phyloP scores from a whole-genome alignment of 2,888 invertebrate species.

The Pollenia amentaria region DNA sequence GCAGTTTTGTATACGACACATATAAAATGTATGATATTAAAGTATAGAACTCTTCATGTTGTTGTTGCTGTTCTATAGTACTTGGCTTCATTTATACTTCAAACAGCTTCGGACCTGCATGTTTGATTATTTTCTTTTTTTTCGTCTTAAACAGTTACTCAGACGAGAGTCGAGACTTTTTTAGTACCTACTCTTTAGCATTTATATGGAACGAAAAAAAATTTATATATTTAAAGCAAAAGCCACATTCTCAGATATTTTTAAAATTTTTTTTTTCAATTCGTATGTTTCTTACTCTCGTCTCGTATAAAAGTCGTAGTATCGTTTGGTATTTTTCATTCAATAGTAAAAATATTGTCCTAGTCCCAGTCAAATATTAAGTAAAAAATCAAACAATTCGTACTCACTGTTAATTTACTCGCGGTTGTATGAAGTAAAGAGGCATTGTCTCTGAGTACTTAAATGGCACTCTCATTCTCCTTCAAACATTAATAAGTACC shows the following conservation, averaged over 20 bases:
- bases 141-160: slow-evolving; percentile 9
- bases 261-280: slow-evolving; percentile 12
- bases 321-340: slow-evolving; percentile 67
- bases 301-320: neutral
- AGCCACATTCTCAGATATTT: slow-evolving; percentile 1
- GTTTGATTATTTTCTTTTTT: slow-evolving; percentile 4
- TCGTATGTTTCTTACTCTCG: neutral
- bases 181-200: slow-evolving; percentile 49
- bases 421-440: neutral
- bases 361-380: slow-evolving; percentile 77
- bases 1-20: slow-evolving; percentile 82
- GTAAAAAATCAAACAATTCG: neutral
- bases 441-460: slow-evolving; percentile 23
- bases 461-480: neutral
- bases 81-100: slow-evolving; percentile 71
- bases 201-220: neutral
- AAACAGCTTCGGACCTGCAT: slow-evolving; percentile 58
- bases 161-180: slow-evolving; percentile 57
- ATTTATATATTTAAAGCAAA: neutral
- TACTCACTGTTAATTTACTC: neutral
- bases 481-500: neutral
- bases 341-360: slow-evolving; percentile 82
- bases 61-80: slow-evolving; percentile 77
- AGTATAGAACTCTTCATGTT: slow-evolving; percentile 40
- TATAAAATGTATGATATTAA: slow-evolving; percentile 74